phyloP scores from a whole-genome alignment of 1,140 invertebrate species.

The Drosophila nigromelanica region DNA sequence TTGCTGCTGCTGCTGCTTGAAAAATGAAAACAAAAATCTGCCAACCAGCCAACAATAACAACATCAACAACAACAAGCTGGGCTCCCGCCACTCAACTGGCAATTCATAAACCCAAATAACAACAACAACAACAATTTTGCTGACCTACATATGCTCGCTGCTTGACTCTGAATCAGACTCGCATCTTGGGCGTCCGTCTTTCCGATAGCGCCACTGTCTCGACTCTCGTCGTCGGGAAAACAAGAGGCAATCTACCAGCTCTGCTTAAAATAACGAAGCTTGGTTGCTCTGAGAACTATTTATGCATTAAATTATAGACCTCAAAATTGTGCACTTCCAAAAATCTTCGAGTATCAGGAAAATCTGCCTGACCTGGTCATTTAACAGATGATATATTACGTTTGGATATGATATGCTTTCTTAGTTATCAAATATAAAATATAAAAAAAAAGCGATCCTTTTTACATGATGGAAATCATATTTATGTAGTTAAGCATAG shows the following conservation, averaged over 20 bases:
- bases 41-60: slow-evolving; percentile 31
- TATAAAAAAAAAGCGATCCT: too few relatives aligned
- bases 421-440: too few relatives aligned
- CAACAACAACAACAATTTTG: slow-evolving; percentile 28
- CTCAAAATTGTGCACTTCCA: too few relatives aligned
- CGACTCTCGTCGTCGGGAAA: slow-evolving; percentile 24
- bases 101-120: slow-evolving; percentile 67
- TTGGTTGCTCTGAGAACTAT: slow-evolving; percentile 9
- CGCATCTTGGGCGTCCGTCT: slow-evolving; percentile 51
- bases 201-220: slow-evolving; percentile 43
- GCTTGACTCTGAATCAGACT: slow-evolving; percentile 56
- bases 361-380: too few relatives aligned
- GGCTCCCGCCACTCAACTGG: slow-evolving; percentile 50
- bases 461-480: too few relatives aligned
- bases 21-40: slow-evolving; percentile 76
- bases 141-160: slow-evolving; percentile 71
- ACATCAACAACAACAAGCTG: neutral
- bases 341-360: too few relatives aligned
- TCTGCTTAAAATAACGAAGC: slow-evolving; percentile 2
- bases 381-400: too few relatives aligned
- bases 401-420: too few relatives aligned
- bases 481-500: too few relatives aligned
- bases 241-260: slow-evolving; percentile 9
- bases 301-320: too few relatives aligned
- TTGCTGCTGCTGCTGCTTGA: slow-evolving; percentile 45